These are phyloP conservation scores for Pitta sordida DNA, from an alignment of 2,113 vertebrate genomes.

Conservation along the genomic window DNA sequence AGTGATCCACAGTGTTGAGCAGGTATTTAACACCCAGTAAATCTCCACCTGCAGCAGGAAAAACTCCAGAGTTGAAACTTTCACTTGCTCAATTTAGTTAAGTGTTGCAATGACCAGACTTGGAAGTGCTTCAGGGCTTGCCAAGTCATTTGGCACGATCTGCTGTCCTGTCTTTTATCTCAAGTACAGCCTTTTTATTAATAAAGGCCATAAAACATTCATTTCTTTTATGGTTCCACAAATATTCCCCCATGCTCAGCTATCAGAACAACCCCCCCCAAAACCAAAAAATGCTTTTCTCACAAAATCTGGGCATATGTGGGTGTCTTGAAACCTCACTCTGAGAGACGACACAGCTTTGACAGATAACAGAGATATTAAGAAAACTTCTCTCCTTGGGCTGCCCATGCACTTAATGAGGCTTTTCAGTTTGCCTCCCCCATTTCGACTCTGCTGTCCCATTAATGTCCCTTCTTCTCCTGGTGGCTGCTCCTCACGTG, in stretches of 20 bases:
- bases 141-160: constrained; percentile 18
- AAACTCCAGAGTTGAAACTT: neutral
- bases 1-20: neutral
- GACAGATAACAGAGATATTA: neutral
- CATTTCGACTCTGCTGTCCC: neutral
- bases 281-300: neutral
- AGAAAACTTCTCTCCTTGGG: constrained; percentile 5
- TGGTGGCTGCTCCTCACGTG: neutral
- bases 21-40: constrained; percentile 4
- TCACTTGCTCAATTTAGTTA: neutral
- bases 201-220: neutral
- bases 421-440: neutral
- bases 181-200: constrained; percentile 13
- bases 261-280: neutral
- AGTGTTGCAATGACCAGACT: neutral
- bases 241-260: neutral
- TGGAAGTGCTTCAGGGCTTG: neutral
- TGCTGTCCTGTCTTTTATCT: neutral
- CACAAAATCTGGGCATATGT: neutral
- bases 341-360: neutral
- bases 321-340: constrained; percentile 20
- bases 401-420: constrained; percentile 16
- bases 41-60: constrained; percentile 19
- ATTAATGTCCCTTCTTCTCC: neutral
- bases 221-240: neutral